A percentile compares a stretch with the other conserved stretches of the same genome.
These are phyloP conservation scores for Cyphomyrus plagiostoma DNA, from an alignment of 2,113 vertebrate genomes.

Conservation along the genomic window DNA sequence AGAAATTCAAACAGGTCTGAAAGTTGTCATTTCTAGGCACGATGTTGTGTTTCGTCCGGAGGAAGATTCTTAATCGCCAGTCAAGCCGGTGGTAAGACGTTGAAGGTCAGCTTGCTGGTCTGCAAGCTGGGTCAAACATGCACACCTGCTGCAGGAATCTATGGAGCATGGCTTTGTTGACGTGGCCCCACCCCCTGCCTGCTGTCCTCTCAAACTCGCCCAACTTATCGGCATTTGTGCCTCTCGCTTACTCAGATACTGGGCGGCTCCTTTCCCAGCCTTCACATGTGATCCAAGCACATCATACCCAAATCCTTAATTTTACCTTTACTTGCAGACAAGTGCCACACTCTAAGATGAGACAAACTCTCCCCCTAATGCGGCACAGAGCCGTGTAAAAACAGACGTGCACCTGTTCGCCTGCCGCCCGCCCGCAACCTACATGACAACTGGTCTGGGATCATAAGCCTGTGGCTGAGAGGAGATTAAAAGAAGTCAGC, in stretches of 20 bases:
- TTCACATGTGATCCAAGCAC: slow-evolving; percentile 12
- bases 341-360: neutral
- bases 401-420: slow-evolving; percentile 48
- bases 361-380: neutral
- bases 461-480: slow-evolving; percentile 24
- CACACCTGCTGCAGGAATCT: slow-evolving; percentile 50
- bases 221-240: slow-evolving; percentile 30
- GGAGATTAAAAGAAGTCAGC: slow-evolving; percentile 24
- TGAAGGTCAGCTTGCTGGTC: neutral
- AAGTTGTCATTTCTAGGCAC: neutral
- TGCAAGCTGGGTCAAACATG: slow-evolving; percentile 31
- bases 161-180: slow-evolving; percentile 33
- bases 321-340: neutral
- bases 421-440: slow-evolving; percentile 33
- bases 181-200: slow-evolving; percentile 18
- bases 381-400: slow-evolving; percentile 20
- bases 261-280: slow-evolving; percentile 11
- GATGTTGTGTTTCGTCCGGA: neutral
- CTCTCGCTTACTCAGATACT: slow-evolving; percentile 17
- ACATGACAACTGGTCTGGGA: slow-evolving; percentile 40
- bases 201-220: slow-evolving; percentile 15
- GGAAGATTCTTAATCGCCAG: neutral
- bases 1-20: neutral
- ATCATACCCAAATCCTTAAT: neutral
- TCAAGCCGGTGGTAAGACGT: neutral